Base-by-base conservation (phyloP, 2,113 vertebrate genomes). In the Anolis carolinensis region DNA sequence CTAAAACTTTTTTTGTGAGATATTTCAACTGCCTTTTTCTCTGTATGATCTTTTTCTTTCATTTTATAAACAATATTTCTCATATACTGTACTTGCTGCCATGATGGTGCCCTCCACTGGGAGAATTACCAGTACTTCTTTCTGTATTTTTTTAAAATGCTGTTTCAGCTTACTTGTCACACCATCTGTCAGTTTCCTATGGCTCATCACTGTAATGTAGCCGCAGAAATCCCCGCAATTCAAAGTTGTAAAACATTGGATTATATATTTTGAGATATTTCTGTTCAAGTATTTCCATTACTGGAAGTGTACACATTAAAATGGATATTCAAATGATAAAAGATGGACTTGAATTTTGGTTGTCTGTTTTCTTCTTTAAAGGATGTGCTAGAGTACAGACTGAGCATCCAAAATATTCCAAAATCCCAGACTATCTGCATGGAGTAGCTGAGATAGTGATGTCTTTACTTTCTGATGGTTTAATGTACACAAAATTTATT, bases 91-190 rank as follows among this genome's bases (percentile, higher is more conserved):
- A 16, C 39, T 89, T 89, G 39, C 18, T 84, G 65, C 85, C 50
- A 88, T 34, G n/a, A 34, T 81, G 63, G 27, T 20, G 83, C 20
- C 73, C 16, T 4, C 18, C 83, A 63, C 82, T 87, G 71, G 79
- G 76, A 91, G 50, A 83, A 88, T 84, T 11, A 5, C 39, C 39
- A 44, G 39, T 44, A 50, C 39, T 72, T 30, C 4, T 93, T 39
- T 34, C 86, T 63, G 7, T 30, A 84, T 39, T 39, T 76, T 84
- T 52, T 63, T 79, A 27, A 30, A 80, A 30, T 68, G 80, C 52
- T 74, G 90, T 82, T 86, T 85, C 78, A 89, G 73, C 32, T 87
- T 85, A 89, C 30, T 72, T 75, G 92, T 92, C 73, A 74, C 25
- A 76, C 34, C 39, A 83, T 82, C 68, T 81, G 83, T 70, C 84